phyloP scores from a whole-genome alignment of 2,113 vertebrate genomes.

The Lathamus discolor region DNA sequence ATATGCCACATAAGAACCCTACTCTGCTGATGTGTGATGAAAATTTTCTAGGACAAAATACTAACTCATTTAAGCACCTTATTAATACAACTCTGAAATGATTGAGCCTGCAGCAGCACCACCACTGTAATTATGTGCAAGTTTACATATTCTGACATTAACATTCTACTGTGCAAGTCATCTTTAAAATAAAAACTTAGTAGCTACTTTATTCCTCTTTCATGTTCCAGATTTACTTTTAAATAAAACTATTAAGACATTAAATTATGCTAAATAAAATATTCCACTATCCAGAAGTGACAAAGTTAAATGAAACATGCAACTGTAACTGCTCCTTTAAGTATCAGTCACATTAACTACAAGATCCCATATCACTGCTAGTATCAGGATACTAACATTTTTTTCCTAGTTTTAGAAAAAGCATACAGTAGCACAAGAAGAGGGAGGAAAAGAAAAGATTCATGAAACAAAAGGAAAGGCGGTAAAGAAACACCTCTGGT shows the following conservation, averaged over 20 bases:
- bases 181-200: background rate
- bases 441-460: background rate
- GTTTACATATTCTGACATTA: background rate
- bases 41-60: background rate
- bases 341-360: background rate
- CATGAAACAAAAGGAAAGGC: background rate
- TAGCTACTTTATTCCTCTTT: background rate
- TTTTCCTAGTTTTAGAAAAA: background rate
- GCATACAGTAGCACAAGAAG: background rate
- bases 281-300: background rate
- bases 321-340: background rate
- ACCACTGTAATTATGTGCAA: background rate
- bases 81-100: background rate
- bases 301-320: background rate
- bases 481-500: background rate
- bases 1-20: background rate
- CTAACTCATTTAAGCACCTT: background rate
- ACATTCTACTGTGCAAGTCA: background rate
- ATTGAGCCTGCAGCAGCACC: background rate
- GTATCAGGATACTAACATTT: background rate
- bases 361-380: background rate
- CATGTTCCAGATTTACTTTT: background rate
- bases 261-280: background rate
- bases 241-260: background rate
- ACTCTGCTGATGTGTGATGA: background rate